Base-by-base conservation (phyloP, 2,888 invertebrate species). In the Leucozona laternaria region DNA sequence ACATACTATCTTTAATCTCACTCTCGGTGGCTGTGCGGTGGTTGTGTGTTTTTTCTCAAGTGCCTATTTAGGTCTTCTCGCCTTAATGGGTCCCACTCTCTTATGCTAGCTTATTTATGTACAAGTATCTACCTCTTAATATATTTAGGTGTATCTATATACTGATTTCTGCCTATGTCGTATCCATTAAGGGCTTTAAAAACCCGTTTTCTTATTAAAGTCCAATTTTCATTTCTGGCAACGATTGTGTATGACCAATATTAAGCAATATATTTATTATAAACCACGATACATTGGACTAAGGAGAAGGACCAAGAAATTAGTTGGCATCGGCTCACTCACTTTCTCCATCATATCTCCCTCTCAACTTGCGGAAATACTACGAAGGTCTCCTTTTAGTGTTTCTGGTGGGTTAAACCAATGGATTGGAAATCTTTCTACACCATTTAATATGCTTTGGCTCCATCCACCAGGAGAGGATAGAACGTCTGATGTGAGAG, bases 381-480 rank as follows among this genome's bases (percentile, higher is more conserved):
- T 53, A 20, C 7, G 28, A 34, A 37, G 37, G 75, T 75, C 43
- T 57, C 60, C 48, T n/a, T 71, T 82, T 58, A 66, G 55, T 62
- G 73, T 58, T 78, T 55, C 64, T 81, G 73, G 81, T 86, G 77
- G 85, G 82, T 79, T 86, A 75, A 79, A 17, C 71, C 86, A 86
- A 86, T 86, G 86, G 86, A 86, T 86, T 81, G 86, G 82, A 86
- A 86, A 86, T 82, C 78, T 86, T 86, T 86, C 86, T 82, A 79
- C 86, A 53, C 82, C 86, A 86, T 86, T 86, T 86, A 82, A 82
- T 86, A 71, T 72, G 82, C 70, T 86, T 45, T n/a, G 73, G 55
- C 78, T 75, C 64, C 70, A n/a, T n/a, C n/a, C n/a, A n/a, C n/a
- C n/a, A n/a, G n/a, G n/a, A 80, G 60, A 40, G 68, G 60, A 22